Evolutionary conservation across 2,113 vertebrate genomes (phyloP).

Genomic region (Rousettus leschenaultii): DNA sequence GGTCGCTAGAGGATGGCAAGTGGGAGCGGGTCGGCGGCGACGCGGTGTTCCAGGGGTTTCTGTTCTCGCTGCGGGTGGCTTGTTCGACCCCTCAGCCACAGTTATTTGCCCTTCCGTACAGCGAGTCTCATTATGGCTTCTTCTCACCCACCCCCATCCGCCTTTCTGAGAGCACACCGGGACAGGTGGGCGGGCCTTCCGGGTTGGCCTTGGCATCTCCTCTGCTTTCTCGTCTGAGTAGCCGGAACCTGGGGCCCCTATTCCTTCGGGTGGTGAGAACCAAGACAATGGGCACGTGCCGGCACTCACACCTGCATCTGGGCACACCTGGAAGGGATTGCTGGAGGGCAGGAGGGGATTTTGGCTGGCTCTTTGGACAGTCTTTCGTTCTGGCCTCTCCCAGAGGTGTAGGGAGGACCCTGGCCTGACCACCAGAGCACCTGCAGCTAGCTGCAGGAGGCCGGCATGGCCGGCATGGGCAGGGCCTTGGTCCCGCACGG

Average conservation of each 20-base stretch:
- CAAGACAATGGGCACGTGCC: rapidly evolving
- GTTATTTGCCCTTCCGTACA: too few relatives aligned
- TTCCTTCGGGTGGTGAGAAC: neutral
- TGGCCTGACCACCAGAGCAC: neutral
- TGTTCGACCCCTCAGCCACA: neutral
- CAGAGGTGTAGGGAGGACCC: neutral
- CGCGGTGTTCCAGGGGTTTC: neutral
- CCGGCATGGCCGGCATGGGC: neutral
- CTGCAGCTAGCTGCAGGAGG: neutral
- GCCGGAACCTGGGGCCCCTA: neutral
- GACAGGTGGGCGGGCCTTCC: neutral
- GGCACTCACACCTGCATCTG: neutral
- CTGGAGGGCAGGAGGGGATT: rapidly evolving
- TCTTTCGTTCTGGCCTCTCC: neutral
- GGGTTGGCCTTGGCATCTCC: neutral
- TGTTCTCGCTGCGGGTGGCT: neutral
- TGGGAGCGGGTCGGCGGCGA: neutral
- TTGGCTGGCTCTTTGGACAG: neutral
- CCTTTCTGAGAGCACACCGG: neutral
- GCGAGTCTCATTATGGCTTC: neutral
- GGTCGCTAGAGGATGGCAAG: neutral
- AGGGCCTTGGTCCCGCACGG: neutral
- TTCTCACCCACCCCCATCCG: neutral
- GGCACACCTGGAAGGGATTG: neutral
- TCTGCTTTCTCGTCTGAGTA: neutral